Base-by-base conservation (phyloP, 2,113 vertebrate species). In the Acanthochromis polyacanthus region DNA sequence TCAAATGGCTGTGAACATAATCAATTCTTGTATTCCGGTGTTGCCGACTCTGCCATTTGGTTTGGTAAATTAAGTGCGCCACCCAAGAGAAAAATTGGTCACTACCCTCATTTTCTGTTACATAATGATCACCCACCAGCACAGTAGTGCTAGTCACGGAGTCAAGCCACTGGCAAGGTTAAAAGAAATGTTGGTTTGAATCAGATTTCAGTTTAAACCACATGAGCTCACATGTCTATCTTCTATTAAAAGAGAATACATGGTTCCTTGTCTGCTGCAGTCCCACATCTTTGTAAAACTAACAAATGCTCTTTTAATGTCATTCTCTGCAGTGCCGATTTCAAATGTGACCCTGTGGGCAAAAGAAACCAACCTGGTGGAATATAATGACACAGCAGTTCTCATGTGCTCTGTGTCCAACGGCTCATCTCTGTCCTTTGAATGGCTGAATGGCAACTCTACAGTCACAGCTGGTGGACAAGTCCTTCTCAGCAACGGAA, bases 301-400 rank as follows among this genome's bases (percentile, higher is more conserved):
- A 4, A 50, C 9, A 16, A 65, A 36, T 10, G 0, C 1, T n/a
- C 45, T 23, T 46, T 1, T 48, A 45, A 11, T 53, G 55, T 71
- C 55, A 15, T 36, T 75, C 20, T 73, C 22, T 25, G n/a, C 84
- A 95, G 95, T 62, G 46, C 84, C 86, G 4, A 60, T 95, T 81
- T 89, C 82, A 58, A 78, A 88, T 20, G 89, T 91, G 40, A 82
- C 76, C 5, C 0, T 92, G 64, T 71, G 0, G 2, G 86, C 80
- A 48, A 87, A 46, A 1, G 40, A 17, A 20, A 86, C 77, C 36
- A 20, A 88, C 52, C 75, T 93, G 53, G 88, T 94, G 78, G 94
- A 95, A 80, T 88, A 84, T 77, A 94, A 92, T 28, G 84, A 88
- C 79, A 90, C 88, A n/a, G 92, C 80, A 43, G 70, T 79, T 4